Conservation (phyloP, 2,797 vertebrate genomes). For the Anomalospiza imberbis region DNA sequence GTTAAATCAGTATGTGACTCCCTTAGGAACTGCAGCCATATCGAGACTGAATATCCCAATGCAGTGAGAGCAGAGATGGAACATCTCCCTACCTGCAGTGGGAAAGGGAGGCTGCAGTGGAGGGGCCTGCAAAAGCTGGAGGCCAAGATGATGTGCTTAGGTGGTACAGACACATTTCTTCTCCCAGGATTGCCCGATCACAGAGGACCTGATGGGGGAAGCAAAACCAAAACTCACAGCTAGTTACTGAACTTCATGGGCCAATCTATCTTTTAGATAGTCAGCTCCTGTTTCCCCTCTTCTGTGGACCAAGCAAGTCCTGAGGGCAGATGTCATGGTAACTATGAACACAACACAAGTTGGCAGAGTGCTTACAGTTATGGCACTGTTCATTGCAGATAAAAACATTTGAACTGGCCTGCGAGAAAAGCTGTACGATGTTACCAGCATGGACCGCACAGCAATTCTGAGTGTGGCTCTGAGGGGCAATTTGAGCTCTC, state of each 20-base stretch:
- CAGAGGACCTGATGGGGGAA: neutral
- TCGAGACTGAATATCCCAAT: accelerated
- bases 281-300: neutral
- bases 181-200: accelerated
- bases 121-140: neutral
- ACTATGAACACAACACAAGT: neutral
- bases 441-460: neutral
- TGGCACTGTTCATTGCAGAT: neutral
- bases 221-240: neutral
- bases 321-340: neutral
- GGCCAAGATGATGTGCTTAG: neutral
- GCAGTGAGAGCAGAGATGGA: neutral
- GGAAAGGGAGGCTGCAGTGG: neutral
- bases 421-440: accelerated
- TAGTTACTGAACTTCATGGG: neutral
- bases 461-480: neutral
- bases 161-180: neutral
- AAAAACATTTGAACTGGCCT: neutral
- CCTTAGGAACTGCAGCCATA: neutral
- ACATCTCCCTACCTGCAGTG: neutral
- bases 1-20: neutral
- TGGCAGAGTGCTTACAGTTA: neutral
- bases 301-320: neutral
- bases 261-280: neutral
- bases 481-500: accelerated